Base-by-base conservation (phyloP, 2,797 vertebrate species). In the Gymnodraco acuticeps region DNA sequence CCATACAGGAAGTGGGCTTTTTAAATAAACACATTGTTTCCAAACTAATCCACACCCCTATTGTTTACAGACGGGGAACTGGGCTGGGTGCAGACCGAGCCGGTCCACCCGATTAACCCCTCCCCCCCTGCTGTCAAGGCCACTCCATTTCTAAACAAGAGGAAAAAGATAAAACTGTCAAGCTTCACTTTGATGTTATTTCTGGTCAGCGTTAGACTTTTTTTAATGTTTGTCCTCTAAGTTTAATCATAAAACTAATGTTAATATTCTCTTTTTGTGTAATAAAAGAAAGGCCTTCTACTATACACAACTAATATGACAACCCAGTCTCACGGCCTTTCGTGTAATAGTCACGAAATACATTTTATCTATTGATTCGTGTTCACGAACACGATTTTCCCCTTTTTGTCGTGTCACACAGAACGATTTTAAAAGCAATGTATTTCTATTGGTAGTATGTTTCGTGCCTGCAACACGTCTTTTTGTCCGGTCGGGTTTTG, bases 21-120 rank as follows among this genome's bases (percentile, higher is more conserved):
- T 95, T 92, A 95, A 95, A 95, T 95, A 95, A 95, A 95, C 94
- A 95, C 94, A 96, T 96, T 96, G 95, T 96, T 95, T 95, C 93
- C 85, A 95, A 95, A 95, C 88, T 93, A 95, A 95, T 95, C 92
- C 94, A 94, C 95, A 94, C 94, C 94, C 94, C 85, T 92, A 94
- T 94, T 95, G 95, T 96, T 95, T 95, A 95, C 94, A 93, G 92
- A 92, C 78, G 87, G 89, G 89, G 89, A 93, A 89, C 89, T 85
- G 89, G 89, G 88, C 87, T 82, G 92, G 92, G 93, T 84, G 89
- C 85, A 87, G 84, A 87, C 87, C 77, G 56, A 85, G 70, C 83
- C 78, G 68, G 82, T 89, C 93, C 82, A 58, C 86, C 82, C 88
- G 81, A 89, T 90, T 81, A 89, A 80, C 73, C 77, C 85, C 33